A percentile compares a stretch with the other conserved stretches of the same genome.
phyloP scores from a whole-genome alignment of 2,797 vertebrate genomes.

The Lagocephalus sceleratus region DNA sequence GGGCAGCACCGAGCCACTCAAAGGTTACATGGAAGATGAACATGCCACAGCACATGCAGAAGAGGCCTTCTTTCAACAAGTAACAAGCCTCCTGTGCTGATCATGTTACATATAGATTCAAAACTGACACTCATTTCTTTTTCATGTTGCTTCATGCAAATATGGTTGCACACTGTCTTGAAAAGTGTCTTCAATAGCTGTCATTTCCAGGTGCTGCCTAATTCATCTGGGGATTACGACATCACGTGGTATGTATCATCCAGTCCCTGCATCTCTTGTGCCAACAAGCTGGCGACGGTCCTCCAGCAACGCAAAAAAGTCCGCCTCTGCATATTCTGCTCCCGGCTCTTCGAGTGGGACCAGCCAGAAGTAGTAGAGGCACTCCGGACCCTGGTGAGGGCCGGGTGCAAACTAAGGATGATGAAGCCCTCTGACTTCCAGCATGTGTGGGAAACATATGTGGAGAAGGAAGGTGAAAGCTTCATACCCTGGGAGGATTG shows the following conservation, averaged over 20 bases:
- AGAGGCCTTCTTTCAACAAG: conserved; percentile 89
- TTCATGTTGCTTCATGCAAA: too few relatives aligned
- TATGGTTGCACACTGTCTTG: not conserved
- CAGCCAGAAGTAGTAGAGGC: conserved; percentile 85
- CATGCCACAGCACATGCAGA: conserved; percentile 87
- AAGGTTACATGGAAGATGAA: conserved; percentile 94
- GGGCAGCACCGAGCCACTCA: conserved; percentile 70
- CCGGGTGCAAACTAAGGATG: conserved; percentile 90
- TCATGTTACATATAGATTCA: too few relatives aligned
- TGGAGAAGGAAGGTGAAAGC: conserved; percentile 83
- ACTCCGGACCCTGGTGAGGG: conserved; percentile 77
- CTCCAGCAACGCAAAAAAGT: conserved; percentile 81
- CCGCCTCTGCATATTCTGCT: conserved; percentile 84
- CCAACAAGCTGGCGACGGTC: conserved; percentile 76
- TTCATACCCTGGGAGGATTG: conserved; percentile 96
- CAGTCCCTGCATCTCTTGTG: conserved; percentile 87
- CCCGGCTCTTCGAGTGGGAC: conserved; percentile 93
- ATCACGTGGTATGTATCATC: conserved; percentile 94
- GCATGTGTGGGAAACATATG: conserved; percentile 92
- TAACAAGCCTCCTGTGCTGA: conserved; percentile 5
- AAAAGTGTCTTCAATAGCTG: not conserved
- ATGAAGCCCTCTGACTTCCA: conserved; percentile 94
- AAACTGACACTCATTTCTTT: too few relatives aligned
- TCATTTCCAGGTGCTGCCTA: conserved; percentile 75
- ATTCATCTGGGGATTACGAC: conserved; percentile 71